Evolutionary conservation across 2,113 vertebrate species (phyloP).

Genomic region (Trogon surrucura): DNA sequence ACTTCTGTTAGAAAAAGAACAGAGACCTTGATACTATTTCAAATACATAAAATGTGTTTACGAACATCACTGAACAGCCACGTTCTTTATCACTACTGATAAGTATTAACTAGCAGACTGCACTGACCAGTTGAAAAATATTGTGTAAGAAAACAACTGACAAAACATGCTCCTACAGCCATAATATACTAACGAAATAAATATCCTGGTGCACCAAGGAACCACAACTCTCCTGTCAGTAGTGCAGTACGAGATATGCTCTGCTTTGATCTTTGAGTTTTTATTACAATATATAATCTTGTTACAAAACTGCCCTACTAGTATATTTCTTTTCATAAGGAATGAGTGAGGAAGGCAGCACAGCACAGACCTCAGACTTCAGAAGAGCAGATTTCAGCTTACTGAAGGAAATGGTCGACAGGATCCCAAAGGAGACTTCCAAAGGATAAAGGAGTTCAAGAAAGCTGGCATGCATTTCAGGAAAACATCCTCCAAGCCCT

Average conservation of each 20-base stretch:
- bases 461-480: background rate
- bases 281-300: background rate
- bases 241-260: background rate
- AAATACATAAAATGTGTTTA: background rate
- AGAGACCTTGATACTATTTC: background rate
- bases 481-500: background rate
- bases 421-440: background rate
- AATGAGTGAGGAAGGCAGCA: background rate
- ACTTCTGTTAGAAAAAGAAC: background rate
- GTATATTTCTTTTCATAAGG: background rate
- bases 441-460: background rate
- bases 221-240: background rate
- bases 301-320: background rate
- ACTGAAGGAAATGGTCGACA: background rate
- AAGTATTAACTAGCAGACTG: conserved; percentile 72
- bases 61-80: background rate
- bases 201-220: background rate
- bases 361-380: background rate
- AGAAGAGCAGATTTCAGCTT: background rate
- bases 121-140: conserved; percentile 69
- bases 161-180: background rate
- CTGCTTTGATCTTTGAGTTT: background rate
- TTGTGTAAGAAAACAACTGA: background rate
- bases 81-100: conserved; percentile 53
- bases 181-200: background rate